These are phyloP conservation scores for Chinchilla lanigera DNA, from an alignment of 2,113 vertebrate species.

Conservation along the genomic window DNA sequence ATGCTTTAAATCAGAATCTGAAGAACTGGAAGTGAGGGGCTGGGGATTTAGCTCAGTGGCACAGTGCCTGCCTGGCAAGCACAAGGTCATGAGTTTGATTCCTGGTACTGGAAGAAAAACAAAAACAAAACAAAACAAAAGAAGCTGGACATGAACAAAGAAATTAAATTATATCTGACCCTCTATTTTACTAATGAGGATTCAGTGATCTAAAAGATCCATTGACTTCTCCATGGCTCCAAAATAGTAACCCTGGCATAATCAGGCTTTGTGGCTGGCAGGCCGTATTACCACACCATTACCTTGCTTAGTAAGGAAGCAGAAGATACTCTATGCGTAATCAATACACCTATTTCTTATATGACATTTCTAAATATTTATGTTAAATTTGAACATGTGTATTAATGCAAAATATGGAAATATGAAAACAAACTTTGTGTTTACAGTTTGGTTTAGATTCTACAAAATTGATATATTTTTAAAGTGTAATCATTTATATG, in stretches of 20 bases:
- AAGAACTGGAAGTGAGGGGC: neutral
- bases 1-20: neutral
- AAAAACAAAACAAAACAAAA: too few species aligned
- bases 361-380: neutral
- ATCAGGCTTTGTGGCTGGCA: neutral
- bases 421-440: neutral
- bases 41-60: too few species aligned
- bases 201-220: neutral
- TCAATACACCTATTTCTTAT: neutral
- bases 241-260: neutral
- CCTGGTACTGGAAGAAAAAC: too few species aligned
- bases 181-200: slow-evolving; percentile 2
- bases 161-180: neutral
- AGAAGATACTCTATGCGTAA: neutral
- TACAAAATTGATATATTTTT: neutral
- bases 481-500: neutral
- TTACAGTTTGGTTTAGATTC: neutral
- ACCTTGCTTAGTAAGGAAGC: neutral
- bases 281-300: neutral
- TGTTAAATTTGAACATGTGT: neutral
- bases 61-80: too few species aligned
- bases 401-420: neutral
- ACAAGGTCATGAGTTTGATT: too few species aligned
- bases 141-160: too few species aligned
- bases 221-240: neutral